Percentiles rank a stretch among this genome's conserved stretches.
These are phyloP conservation scores for Drosophila antonietae DNA, from an alignment of 2,888 invertebrate species.

Conservation along the genomic window DNA sequence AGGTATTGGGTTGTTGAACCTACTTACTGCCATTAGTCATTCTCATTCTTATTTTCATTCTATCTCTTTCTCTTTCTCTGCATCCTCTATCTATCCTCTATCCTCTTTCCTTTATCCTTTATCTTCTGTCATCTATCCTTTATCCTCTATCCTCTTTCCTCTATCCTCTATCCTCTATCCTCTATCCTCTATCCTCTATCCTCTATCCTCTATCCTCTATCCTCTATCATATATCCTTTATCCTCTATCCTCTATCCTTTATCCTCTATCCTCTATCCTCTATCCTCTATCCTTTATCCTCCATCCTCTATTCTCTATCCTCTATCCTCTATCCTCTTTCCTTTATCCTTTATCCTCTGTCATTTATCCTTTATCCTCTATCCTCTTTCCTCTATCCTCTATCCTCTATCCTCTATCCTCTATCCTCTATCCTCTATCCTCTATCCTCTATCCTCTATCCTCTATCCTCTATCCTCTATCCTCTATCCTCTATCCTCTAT, in stretches of 20 bases:
- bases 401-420: not conserved
- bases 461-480: not conserved
- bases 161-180: not conserved
- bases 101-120: not conserved
- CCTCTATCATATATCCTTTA: not conserved
- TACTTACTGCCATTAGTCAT: not conserved
- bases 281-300: too few species aligned
- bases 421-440: not conserved
- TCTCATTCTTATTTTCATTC: too few species aligned
- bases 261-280: not conserved
- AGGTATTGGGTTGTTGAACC: constrained; percentile 63
- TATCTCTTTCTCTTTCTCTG: too few species aligned
- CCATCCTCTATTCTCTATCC: not conserved
- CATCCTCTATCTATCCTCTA: not conserved
- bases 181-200: not conserved
- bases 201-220: not conserved
- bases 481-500: too few species aligned
- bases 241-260: not conserved
- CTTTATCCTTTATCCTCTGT: not conserved
- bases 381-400: too few species aligned
- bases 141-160: not conserved
- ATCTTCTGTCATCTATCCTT: not conserved
- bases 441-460: not conserved
- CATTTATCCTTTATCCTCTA: not conserved
- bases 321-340: not conserved